Conservation (phyloP, 2,888 invertebrate species). For the Molanna angustata region DNA sequence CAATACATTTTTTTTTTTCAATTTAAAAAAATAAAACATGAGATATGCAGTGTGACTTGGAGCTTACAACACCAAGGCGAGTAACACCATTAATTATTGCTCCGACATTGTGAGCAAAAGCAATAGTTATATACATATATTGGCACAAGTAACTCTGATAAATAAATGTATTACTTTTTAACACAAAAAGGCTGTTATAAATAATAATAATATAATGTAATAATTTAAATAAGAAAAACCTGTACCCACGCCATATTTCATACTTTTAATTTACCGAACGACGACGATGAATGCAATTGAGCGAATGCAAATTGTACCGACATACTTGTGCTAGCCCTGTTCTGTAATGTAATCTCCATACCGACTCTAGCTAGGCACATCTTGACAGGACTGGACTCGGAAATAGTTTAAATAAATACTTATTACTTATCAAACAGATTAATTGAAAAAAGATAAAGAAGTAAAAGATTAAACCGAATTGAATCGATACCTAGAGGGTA, state of each 20-base stretch:
- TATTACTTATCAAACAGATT: background rate
- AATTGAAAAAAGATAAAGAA: too few relatives aligned
- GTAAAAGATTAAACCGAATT: too few relatives aligned
- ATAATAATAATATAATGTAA: background rate
- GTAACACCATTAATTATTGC: too few relatives aligned
- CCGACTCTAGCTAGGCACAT: slow-evolving; percentile 22
- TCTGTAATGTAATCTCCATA: slow-evolving; percentile 28
- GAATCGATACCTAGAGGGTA: too few relatives aligned
- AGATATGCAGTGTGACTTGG: too few relatives aligned
- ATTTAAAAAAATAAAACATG: too few relatives aligned
- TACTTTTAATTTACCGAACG: background rate
- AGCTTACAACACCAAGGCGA: too few relatives aligned
- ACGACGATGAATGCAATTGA: too few relatives aligned
- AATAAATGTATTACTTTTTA: too few relatives aligned
- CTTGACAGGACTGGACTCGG: slow-evolving; percentile 8
- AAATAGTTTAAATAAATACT: background rate
- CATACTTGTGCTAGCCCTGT: slow-evolving; percentile 27
- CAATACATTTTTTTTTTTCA: too few relatives aligned
- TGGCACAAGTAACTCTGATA: background rate
- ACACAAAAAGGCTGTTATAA: background rate
- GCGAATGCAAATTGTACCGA: slow-evolving; percentile 7
- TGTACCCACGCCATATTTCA: background rate
- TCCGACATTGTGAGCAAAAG: too few relatives aligned
- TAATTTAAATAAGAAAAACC: background rate
- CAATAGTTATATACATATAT: background rate